phyloP scores from a whole-genome alignment of 2,113 vertebrate species.

The Pyrgilauda ruficollis region DNA sequence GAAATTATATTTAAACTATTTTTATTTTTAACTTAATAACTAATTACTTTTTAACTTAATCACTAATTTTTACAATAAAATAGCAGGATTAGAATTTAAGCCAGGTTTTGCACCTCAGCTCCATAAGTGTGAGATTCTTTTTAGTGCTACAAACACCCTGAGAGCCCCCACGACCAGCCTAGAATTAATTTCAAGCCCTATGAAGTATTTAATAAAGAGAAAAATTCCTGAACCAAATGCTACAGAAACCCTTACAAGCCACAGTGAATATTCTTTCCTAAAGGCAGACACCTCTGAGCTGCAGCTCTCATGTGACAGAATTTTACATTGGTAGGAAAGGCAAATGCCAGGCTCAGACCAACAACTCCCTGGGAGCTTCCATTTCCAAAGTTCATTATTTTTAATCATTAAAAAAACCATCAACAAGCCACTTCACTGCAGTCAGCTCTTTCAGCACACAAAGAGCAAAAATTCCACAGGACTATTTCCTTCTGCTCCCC shows the following conservation, averaged over 20 bases:
- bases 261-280: neutral
- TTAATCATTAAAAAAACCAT: neutral
- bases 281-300: neutral
- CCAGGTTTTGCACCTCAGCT: neutral
- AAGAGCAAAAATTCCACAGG: rapidly evolving
- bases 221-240: neutral
- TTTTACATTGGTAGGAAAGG: neutral
- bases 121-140: neutral
- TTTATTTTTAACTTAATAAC: neutral
- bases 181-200: neutral
- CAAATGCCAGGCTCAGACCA: neutral
- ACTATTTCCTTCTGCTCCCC: neutral
- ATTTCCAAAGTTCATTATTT: neutral
- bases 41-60: neutral
- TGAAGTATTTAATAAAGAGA: neutral
- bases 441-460: neutral
- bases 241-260: neutral
- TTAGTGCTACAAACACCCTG: neutral
- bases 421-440: neutral
- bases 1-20: neutral
- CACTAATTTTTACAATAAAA: neutral
- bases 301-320: neutral
- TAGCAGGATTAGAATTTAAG: neutral
- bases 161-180: neutral
- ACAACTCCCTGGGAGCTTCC: neutral